Evolutionary conservation across 2,888 invertebrate species (phyloP), one percentile per base, ranked within the genome.

Genomic region (Heliconius cydno): DNA sequence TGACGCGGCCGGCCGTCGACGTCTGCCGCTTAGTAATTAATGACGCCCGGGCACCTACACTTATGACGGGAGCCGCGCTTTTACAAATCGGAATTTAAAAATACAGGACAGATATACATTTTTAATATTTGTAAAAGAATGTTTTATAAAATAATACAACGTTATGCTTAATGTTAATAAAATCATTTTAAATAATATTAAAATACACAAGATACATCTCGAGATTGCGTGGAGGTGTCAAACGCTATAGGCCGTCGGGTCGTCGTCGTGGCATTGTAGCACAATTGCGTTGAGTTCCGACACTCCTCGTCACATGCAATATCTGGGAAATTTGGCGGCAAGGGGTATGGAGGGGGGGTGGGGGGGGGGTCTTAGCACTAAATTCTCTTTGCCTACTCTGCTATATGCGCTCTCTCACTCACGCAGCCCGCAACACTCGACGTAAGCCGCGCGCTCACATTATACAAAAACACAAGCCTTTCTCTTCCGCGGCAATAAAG

Each of bases 381-480:
- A 34, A 34, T 34, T 34, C 7, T 34, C 34, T 34, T 9, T 34
- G 34, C 7, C 3, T 41, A 0, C 12, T 12, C 41, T 12, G 41
- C 41, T 41, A 12, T 41, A 41, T 34, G 41, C 34, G 34, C 1
- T 34, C 34, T 34, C 7, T 34, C 34, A 72, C 71, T 65, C 15
- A 34, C 57, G 34, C n/a, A 34, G 34, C n/a, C 22, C 57, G n/a
- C 57, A 34, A 73, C 72, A 60, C 73, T 60, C 60, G 6, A 15
- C 73, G 25, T 38, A 25, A 73, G 73, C 73, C 34, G 25, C 19
- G 57, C 57, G 72, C 38, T 60, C 34, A 60, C 34, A 73, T 73
- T 73, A 73, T 73, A 73, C 57, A 73, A 67, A 73, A 78, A 73
- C 52, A 74, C 73, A 28, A 38, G 28, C 46, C 63, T 63, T 66